Evolutionary conservation across 2,888 invertebrate species (phyloP), one percentile per base, ranked within the genome.

Genomic region (Dioctria rufipes): DNA sequence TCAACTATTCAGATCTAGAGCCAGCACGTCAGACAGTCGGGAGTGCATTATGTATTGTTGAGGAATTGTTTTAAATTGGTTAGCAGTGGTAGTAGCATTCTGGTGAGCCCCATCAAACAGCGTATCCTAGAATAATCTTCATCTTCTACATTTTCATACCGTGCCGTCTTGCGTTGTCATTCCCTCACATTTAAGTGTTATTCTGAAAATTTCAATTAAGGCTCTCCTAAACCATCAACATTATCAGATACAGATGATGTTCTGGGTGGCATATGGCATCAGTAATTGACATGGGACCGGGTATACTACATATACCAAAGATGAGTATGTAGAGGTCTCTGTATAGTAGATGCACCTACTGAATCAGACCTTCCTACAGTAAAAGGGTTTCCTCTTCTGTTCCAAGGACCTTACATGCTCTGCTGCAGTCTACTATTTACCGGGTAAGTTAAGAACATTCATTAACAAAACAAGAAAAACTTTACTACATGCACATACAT

Each of bases 121-220:
- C 5, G 25, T 3, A 37, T 61, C 4, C 37, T 25, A 8, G 37
- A 61, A n/a, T 8, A 25, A 61, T 13, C 13, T 61, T 39, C 25
- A 13, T 4, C 25, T 58, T 58, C 11, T 58, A 3, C 58, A 5
- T 25, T 58, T 61, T 61, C 61, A 37, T 61, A 25, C 25, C 61
- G 61, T 61, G n/a, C n/a, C 61, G 61, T 54, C 25, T 61, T 61
- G 37, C n/a, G 61, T 43, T 66, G 66, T 43, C 66, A 11, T 43
- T 66, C 43, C 66, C 13, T 66, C 42, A 66, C 13, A 66, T 66
- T 11, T n/a, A 66, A 66, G 66, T 66, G 66, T 66, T 66, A 66
- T 66, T 43, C 66, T 66, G 42, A 66, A 25, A 42, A 66, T 66
- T 66, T 66, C 66, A 66, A 66, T 66, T 66, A 66, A 66, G 66